Base-by-base conservation (phyloP, 2,797 vertebrate species). In the Pterois miles region DNA sequence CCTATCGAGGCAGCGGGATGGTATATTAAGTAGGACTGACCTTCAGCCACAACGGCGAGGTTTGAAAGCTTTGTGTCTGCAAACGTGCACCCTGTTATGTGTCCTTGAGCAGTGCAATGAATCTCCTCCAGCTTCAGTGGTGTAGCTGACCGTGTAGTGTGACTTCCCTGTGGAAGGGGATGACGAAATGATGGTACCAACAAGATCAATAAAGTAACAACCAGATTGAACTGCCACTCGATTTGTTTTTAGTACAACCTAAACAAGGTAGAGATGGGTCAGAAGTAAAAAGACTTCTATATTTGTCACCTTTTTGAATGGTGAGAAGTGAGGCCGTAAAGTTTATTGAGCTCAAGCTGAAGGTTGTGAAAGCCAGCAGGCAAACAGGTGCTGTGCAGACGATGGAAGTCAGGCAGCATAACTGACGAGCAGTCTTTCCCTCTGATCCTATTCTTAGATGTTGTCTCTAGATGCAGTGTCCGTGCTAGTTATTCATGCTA, bases 361-460 rank as follows among this genome's bases (percentile, higher is more conserved):
- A 58, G 33, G 58, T 71, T 74, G 74, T 71, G 71, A 89, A 71
- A 73, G 68, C 64, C 74, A 29, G 57, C 7, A 36, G 40, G 70
- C 67, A 74, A 82, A 84, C 88, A 85, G 90, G 83, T 83, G 82
- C 43, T 71, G 60, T 23, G 16, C 57, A 65, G 68, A 36, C 23
- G 6, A 73, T 46, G 11, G 31, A 57, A 65, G 78, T 78, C 23
- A 4, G 23, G 48, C 75, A 16, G 23, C 69, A 60, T 70, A 72
- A 60, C 31, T 18, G 52, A 56, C 56, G 1, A 40, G 63, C 71
- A 46, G 27, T 63, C 62, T 68, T 64, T 52, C 65, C 65, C n/a
- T 63, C 43, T 70, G 52, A 76, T 76, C 57, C 76, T 86, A 74
- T 89, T 87, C 76, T 86, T 75, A 77, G 84, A 82, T 62, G 67